Conservation (phyloP, 2,113 vertebrate genomes). For the human (Homo sapiens) region DNA sequence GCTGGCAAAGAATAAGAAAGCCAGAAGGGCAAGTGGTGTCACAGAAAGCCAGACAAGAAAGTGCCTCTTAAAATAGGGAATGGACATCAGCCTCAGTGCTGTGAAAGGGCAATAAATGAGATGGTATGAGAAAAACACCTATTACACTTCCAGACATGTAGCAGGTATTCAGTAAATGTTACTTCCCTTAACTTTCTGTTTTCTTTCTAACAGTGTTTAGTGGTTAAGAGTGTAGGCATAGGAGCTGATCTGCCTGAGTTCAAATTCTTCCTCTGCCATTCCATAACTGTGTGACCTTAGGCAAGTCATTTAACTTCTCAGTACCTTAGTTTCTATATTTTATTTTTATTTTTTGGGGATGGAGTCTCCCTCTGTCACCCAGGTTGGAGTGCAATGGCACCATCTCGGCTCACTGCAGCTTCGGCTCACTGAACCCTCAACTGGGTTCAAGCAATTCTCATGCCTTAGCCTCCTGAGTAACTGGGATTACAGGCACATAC, state of each 20-base stretch:
- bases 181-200: background rate
- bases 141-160: background rate
- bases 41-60: background rate
- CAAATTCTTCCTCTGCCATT: background rate
- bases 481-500: no score
- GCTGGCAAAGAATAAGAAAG: accelerated
- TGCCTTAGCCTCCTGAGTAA: no score
- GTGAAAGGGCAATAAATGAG: background rate
- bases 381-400: no score
- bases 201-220: background rate
- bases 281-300: background rate
- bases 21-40: accelerated
- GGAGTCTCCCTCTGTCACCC: no score
- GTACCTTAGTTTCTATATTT: background rate
- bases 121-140: accelerated
- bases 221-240: background rate
- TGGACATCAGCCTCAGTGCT: background rate
- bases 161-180: background rate
- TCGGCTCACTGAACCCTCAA: no score
- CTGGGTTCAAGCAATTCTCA: no score
- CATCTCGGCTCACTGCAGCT: no score
- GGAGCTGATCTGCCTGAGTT: background rate
- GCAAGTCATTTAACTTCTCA: background rate
- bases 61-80: background rate
- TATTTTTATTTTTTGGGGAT: no score